Evolutionary conservation across 2,113 vertebrate species (phyloP).

Genomic region (Thomomys bottae): DNA sequence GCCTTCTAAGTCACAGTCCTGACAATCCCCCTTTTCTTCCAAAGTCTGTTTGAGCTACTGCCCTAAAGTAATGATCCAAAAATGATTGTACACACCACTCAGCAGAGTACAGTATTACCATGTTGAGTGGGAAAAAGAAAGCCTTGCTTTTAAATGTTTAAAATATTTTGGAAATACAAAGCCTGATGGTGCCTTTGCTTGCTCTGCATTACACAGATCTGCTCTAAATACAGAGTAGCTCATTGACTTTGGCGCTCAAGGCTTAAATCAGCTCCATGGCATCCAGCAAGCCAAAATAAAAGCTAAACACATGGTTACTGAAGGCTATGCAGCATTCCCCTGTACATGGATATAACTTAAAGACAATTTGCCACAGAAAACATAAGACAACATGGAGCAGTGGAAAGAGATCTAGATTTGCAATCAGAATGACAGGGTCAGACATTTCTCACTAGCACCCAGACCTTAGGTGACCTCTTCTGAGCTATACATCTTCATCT

Average conservation of each 20-base stretch:
- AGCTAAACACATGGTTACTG: neutral
- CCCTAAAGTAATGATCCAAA: neutral
- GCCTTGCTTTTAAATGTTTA: neutral
- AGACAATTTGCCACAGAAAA: constrained; percentile 54
- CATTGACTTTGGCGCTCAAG: constrained; percentile 24
- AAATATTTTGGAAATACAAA: constrained; percentile 58
- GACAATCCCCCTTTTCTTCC: neutral
- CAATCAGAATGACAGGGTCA: constrained; percentile 67
- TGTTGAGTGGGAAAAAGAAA: neutral
- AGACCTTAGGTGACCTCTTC: constrained; percentile 57
- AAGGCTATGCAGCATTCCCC: neutral
- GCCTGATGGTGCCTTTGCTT: neutral
- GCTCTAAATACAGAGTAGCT: constrained; percentile 10
- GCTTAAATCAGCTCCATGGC: neutral
- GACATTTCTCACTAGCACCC: constrained; percentile 55
- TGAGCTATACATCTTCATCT: constrained; percentile 34
- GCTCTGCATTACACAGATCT: neutral
- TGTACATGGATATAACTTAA: neutral
- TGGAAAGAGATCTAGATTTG: constrained; percentile 36
- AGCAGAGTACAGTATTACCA: neutral
- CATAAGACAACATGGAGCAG: neutral
- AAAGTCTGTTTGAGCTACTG: neutral
- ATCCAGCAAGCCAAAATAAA: constrained; percentile 17
- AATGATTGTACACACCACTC: neutral
- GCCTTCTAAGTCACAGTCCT: neutral